Percentiles rank a stretch among this genome's conserved stretches.
phyloP scores from a whole-genome alignment of 2,888 invertebrate genomes.

The Lithophane socia region DNA sequence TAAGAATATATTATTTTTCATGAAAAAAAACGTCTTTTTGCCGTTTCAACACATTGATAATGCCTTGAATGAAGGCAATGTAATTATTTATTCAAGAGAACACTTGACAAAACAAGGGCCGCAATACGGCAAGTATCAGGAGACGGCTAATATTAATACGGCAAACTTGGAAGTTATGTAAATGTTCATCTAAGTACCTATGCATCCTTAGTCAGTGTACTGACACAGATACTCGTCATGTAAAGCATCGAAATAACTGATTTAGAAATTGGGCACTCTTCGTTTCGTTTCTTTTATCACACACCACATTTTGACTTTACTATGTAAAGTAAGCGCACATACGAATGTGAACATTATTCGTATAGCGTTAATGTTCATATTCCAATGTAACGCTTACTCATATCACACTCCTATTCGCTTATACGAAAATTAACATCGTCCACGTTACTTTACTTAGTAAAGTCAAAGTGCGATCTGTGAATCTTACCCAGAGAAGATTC shows the following conservation, averaged over 20 bases:
- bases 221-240: background rate
- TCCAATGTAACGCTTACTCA: background rate
- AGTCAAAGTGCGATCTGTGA: background rate
- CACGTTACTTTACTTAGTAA: background rate
- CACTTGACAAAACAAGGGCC: constrained; percentile 11
- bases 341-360: background rate
- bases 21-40: background rate
- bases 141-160: background rate
- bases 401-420: too few relatives aligned
- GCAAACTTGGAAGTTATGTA: constrained; percentile 3
- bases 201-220: background rate
- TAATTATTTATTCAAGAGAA: constrained; percentile 19
- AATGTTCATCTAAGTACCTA: background rate
- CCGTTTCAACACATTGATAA: background rate
- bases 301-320: too few relatives aligned
- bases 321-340: background rate
- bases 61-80: background rate
- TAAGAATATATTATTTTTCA: constrained; percentile 78
- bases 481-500: background rate
- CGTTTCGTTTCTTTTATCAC: background rate
- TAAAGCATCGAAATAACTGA: background rate
- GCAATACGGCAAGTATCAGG: background rate
- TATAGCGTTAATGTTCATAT: background rate
- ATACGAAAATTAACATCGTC: background rate
- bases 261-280: background rate